Base-by-base conservation (phyloP, 2,113 vertebrate genomes). In the Vidua macroura region DNA sequence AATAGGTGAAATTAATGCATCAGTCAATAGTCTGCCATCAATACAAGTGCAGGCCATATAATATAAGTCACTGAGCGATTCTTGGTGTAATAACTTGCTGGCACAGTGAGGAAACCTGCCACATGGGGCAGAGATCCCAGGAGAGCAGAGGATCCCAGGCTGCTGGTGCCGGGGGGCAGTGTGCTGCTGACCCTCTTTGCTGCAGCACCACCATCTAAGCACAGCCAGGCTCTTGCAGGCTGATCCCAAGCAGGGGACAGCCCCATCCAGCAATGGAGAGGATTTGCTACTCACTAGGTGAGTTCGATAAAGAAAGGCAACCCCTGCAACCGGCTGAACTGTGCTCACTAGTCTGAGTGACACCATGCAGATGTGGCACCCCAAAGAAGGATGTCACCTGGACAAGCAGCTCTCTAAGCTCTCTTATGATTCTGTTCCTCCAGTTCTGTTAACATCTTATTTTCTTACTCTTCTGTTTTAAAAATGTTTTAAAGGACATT, bases 331-430 rank as follows among this genome's bases (percentile, higher is more conserved):
- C 41, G n/a, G 7, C 1, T 48, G 41, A 27, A 31, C 63, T 55
- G 48, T 23, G 35, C 31, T 56, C 30, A 19, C 12, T 20, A 20
- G 21, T 28, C 35, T 0, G 0, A 27, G 17, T 14, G 30, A 24
- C 31, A 67, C 30, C 55, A 5, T 35, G 25, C 12, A 41, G 46
- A 21, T 48, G 55, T 41, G n/a, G 6, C 41, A 41, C 8, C 17
- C 30, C 20, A 35, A 31, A 21, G 48, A 55, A 31, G 9, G 30
- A 55, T 76, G n/a, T 22, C n/a, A 35, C 30, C 30, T 41, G 48
- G 41, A 31, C 7, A 41, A 62, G 63, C 11, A 83, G 7, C 24
- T 41, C n/a, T 55, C 48, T 48, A 23, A 35, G 14, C 11, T 43
- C n/a, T 62, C 6, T 16, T 86, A 55, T 31, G 11, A 64, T 83